Conservation (phyloP, 2,797 vertebrate species). For the Cuniculus paca region DNA sequence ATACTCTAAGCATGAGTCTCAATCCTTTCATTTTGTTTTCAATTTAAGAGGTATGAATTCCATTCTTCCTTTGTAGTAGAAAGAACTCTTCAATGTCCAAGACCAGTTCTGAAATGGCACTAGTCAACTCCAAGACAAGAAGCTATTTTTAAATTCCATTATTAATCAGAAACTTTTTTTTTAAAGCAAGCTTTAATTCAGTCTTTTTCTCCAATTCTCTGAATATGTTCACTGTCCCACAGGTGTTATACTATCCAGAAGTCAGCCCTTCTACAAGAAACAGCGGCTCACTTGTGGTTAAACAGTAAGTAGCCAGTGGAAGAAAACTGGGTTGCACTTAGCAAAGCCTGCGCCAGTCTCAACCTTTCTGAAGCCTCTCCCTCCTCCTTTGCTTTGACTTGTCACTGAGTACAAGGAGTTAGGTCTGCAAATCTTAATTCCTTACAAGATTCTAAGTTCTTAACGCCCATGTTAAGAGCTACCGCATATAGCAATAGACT, state of each 20-base stretch:
- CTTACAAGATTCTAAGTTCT: constrained; percentile 12
- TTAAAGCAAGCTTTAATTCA: background rate
- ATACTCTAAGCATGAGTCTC: background rate
- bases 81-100: constrained; percentile 34
- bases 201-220: background rate
- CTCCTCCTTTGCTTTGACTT: background rate
- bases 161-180: background rate
- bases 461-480: constrained; percentile 42
- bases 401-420: constrained; percentile 15
- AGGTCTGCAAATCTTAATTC: background rate
- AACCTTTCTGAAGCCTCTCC: background rate
- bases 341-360: background rate
- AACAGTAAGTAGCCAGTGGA: background rate
- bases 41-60: background rate
- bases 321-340: background rate
- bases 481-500: background rate
- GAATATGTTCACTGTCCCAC: background rate
- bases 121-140: background rate
- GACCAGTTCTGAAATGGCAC: constrained; percentile 36
- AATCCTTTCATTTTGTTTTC: constrained; percentile 39
- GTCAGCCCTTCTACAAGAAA: background rate
- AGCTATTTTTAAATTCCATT: constrained; percentile 49
- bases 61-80: constrained; percentile 15
- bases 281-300: background rate
- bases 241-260: background rate